A percentile compares a stretch with the other conserved stretches of the same genome.
Conservation (phyloP, 2,888 invertebrate genomes). For the Cantharis flavilabris region DNA sequence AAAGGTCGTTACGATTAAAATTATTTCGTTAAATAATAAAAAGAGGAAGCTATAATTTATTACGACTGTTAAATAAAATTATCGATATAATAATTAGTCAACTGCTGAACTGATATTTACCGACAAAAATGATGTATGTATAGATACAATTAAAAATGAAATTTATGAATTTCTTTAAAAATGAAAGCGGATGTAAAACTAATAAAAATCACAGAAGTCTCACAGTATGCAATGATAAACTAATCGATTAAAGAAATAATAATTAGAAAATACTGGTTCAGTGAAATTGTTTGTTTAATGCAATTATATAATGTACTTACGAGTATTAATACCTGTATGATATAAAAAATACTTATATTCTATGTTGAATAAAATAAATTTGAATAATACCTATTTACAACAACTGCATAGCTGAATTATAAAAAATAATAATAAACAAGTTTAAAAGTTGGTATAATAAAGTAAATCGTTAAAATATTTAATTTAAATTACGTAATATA, state of each 20-base stretch:
- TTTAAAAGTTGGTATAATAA: neutral
- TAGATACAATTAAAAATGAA: neutral
- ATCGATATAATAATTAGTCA: neutral
- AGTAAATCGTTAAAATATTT: constrained; percentile 43
- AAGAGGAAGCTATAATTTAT: neutral
- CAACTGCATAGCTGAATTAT: neutral
- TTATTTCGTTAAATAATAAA: neutral
- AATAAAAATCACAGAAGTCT: neutral
- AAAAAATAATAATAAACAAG: neutral
- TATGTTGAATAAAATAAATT: neutral
- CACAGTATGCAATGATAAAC: neutral
- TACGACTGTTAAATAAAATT: neutral
- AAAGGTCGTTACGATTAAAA: neutral
- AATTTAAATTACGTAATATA: constrained; percentile 47
- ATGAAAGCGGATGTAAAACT: neutral
- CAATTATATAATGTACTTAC: neutral
- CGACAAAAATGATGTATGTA: neutral
- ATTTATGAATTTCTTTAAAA: neutral
- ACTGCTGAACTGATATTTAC: neutral
- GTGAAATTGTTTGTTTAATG: neutral
- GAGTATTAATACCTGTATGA: neutral
- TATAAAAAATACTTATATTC: neutral
- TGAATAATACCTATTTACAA: neutral
- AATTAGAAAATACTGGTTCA: too few relatives aligned
- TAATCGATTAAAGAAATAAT: neutral